Conservation (phyloP, 2,797 vertebrate genomes). For the Syngnathus acus region DNA sequence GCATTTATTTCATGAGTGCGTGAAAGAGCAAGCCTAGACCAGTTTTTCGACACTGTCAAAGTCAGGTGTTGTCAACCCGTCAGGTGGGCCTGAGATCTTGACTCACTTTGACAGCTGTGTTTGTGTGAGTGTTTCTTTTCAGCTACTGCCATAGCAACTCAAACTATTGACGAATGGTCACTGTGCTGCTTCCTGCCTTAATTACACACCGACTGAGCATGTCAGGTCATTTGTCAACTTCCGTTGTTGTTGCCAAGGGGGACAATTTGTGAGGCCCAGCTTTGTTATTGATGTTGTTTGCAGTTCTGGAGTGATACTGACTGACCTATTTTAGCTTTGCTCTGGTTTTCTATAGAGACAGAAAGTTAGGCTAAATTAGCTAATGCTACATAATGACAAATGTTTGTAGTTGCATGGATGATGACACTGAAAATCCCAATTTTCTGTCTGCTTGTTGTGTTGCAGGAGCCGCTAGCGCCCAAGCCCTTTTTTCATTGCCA, state of each 20-base stretch:
- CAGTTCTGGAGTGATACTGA: conserved; percentile 1
- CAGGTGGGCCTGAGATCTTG: conserved; percentile 45
- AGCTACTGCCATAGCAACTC: conserved; percentile 14
- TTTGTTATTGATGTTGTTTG: conserved; percentile 35
- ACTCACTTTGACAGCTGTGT: conserved; percentile 11
- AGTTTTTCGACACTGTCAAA: conserved; percentile 35
- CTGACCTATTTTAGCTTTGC: conserved; percentile 2
- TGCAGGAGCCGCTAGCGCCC: conserved; percentile 89
- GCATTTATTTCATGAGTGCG: not conserved
- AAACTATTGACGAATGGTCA: conserved; percentile 21
- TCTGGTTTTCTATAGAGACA: not conserved
- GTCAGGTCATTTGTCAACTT: conserved; percentile 24
- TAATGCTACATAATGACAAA: too few species aligned
- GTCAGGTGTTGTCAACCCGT: conserved; percentile 50
- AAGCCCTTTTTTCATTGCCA: conserved; percentile 94
- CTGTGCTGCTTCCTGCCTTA: conserved; percentile 22
- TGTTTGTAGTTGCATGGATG: not conserved
- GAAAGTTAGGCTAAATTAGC: not conserved
- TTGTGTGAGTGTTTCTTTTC: conserved; percentile 17
- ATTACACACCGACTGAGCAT: conserved; percentile 32
- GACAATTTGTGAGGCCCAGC: conserved; percentile 15
- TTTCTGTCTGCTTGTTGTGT: not conserved
- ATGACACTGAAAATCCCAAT: not conserved
- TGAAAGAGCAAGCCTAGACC: conserved; percentile 21
- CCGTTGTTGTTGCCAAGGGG: conserved; percentile 20